A percentile compares a stretch with the other conserved stretches of the same genome.
These are phyloP conservation scores for Numenius arquata DNA, from an alignment of 2,113 vertebrate genomes.

Conservation along the genomic window DNA sequence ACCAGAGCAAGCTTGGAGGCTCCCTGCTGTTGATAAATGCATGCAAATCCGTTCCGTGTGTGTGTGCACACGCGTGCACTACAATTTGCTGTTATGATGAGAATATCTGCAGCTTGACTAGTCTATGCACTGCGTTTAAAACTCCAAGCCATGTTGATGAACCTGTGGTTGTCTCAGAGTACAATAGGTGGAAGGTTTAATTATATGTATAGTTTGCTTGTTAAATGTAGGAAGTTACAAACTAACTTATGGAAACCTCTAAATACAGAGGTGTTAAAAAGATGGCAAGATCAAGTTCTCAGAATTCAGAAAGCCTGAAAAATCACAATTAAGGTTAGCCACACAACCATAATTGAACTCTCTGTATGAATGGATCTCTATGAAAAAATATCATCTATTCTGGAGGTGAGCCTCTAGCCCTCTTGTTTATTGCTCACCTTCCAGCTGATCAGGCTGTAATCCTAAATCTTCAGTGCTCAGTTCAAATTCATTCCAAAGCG, in stretches of 20 bases:
- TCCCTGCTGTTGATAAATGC: background rate
- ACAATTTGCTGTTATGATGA: background rate
- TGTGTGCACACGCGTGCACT: accelerated
- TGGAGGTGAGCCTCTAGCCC: background rate
- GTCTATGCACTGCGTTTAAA: background rate
- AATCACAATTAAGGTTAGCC: background rate
- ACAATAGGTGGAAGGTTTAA: too few relatives aligned
- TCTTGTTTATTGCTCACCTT: background rate
- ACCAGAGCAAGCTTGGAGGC: background rate
- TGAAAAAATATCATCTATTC: background rate
- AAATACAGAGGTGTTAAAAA: background rate
- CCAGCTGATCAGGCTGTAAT: background rate
- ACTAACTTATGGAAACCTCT: background rate
- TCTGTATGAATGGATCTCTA: background rate
- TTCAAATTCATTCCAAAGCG: background rate
- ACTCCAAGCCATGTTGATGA: background rate
- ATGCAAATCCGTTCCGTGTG: background rate
- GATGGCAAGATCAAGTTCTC: background rate
- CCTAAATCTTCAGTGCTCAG: background rate
- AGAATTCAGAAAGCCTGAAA: background rate
- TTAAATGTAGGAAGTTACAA: background rate
- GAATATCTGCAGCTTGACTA: background rate
- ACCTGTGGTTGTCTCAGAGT: background rate
- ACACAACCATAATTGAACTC: background rate
- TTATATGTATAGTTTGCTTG: background rate